Base-by-base conservation (phyloP, 2,888 invertebrate genomes). In the Apodemia hepburni region DNA sequence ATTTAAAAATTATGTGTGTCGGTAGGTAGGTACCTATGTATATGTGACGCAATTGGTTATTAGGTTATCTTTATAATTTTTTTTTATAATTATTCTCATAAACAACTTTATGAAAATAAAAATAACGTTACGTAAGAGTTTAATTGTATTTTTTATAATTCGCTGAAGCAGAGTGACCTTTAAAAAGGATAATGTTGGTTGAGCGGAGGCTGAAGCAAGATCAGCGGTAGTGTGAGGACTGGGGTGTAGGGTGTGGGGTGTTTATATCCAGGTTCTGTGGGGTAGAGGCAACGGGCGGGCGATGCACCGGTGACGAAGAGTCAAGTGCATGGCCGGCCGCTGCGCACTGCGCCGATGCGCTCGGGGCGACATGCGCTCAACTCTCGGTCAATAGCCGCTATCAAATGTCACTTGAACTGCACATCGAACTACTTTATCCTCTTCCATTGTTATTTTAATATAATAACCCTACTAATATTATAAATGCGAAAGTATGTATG, bases 261-360 rank as follows among this genome's bases (percentile, higher is more conserved):
- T 57, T 57, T 57, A 7, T 57, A 57, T 57, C 57, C 63, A 65
- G 42, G 71, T 65, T 66, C 63, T 65, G 71, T 69, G 75, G 69
- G 69, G 69, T 67, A 68, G 65, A 63, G 76, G 93, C 71, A 78
- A 72, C 71, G 72, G 71, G 70, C 82, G 86, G 84, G 71, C 85
- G 82, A 86, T 87, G 87, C 88, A 87, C 87, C 80, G 80, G 67
- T 67, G 65, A 70, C 68, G 65, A 75, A 78, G 79, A 87, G 90
- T 84, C 85, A 87, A 86, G 87, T 92, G 87, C 85, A 92, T 71
- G 86, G 88, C 82, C 68, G 65, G 59, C 47, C 81, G 83, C 78
- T 67, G 72, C 77, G 76, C 73, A 77, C 76, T 82, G 84, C 83
- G 81, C 82, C 86, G 79, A 76, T 82, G 80, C 82, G 68, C 64